Percentiles rank a stretch among this genome's conserved stretches.
Conservation (phyloP, 2,888 invertebrate species). For the Sabatieria punctata region DNA sequence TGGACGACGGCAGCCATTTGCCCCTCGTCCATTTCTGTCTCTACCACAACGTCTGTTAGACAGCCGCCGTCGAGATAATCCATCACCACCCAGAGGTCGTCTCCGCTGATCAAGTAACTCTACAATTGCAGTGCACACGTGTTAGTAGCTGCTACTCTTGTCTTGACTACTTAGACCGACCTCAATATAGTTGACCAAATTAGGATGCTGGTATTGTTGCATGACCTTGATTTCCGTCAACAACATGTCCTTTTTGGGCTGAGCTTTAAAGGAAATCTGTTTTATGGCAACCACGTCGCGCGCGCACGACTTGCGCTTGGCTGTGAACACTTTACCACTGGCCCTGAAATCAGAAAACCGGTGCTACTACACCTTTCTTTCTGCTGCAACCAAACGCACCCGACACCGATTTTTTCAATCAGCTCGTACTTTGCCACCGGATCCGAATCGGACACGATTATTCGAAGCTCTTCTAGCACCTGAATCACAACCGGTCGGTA, state of each 20-base stretch:
- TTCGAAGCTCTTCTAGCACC: constrained; percentile 18
- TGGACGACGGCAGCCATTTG: constrained; percentile 88
- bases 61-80: constrained; percentile 86
- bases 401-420: constrained; percentile 68
- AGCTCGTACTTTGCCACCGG: constrained; percentile 61
- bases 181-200: constrained; percentile 85
- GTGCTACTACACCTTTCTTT: too few relatives aligned
- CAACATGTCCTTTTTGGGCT: constrained; percentile 85
- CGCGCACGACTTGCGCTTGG: constrained; percentile 44
- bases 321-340: constrained; percentile 76
- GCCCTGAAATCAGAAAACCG: too few relatives aligned
- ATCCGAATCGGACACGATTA: constrained; percentile 44
- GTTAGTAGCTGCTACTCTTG: too few relatives aligned
- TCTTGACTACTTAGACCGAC: constrained; percentile 23
- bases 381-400: constrained; percentile 39
- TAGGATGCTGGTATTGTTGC: constrained; percentile 76
- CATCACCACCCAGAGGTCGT: constrained; percentile 91
- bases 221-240: constrained; percentile 77
- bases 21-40: constrained; percentile 86
- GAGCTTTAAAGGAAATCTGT: constrained; percentile 81
- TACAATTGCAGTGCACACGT: too few relatives aligned
- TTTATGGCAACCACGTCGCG: constrained; percentile 63
- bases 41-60: constrained; percentile 86
- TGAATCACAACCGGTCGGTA: too few relatives aligned
- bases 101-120: constrained; percentile 39